Conservation (phyloP, 2,797 vertebrate genomes). For the Clarias fuscus region DNA sequence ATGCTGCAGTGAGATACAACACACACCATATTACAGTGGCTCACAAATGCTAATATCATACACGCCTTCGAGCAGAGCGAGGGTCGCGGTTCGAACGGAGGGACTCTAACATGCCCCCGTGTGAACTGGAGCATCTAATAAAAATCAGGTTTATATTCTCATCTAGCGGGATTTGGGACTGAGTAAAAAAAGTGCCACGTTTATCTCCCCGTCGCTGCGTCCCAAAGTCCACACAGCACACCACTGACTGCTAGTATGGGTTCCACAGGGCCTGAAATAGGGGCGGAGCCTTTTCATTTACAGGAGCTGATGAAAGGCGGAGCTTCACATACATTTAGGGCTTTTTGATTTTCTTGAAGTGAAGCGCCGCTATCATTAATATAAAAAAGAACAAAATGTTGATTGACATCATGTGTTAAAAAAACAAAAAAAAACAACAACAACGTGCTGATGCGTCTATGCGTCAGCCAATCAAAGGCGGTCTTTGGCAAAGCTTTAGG, state of each 20-base stretch:
- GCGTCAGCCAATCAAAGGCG: background rate
- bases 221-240: background rate
- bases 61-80: conserved; percentile 12
- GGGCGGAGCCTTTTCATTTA: background rate
- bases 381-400: too few species aligned
- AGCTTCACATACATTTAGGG: background rate
- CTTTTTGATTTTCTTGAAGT: background rate
- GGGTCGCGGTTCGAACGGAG: conserved; percentile 39
- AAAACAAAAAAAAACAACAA: background rate
- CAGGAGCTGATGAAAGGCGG: too few species aligned
- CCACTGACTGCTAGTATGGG: background rate
- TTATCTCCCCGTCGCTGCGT: too few species aligned
- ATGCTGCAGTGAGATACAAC: conserved; percentile 53
- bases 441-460: background rate
- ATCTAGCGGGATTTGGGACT: background rate
- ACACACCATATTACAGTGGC: conserved; percentile 31
- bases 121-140: background rate
- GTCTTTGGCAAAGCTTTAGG: conserved; percentile 7
- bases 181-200: too few species aligned
- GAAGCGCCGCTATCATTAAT: background rate
- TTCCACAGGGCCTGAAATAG: background rate
- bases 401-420: background rate
- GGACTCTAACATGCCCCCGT: conserved; percentile 26
- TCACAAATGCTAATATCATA: conserved; percentile 34
- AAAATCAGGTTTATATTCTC: background rate